Evolutionary conservation across 2,113 vertebrate species (phyloP).

Genomic region (Salvator merianae): DNA sequence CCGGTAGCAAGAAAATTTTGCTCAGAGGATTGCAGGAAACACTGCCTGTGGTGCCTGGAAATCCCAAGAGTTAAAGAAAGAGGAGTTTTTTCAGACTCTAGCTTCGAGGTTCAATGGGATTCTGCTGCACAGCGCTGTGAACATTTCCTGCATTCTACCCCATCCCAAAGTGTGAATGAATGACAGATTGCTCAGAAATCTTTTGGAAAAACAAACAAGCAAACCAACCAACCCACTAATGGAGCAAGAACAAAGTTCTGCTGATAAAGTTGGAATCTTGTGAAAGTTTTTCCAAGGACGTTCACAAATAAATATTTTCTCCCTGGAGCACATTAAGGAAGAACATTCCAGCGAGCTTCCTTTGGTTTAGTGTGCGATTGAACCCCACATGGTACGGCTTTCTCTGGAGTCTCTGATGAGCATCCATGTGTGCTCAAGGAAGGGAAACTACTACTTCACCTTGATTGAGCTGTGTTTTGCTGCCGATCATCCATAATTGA

Average conservation of each 20-base stretch:
- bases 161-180: no score
- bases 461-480: conserved; percentile 49
- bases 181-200: no score
- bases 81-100: no score
- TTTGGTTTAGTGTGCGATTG: conserved; percentile 12
- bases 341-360: conserved; percentile 8
- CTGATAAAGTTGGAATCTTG: conserved; percentile 29
- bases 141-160: no score
- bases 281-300: conserved; percentile 59
- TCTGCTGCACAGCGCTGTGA: no score
- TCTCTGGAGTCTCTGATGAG: conserved; percentile 33
- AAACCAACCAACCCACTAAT: not conserved
- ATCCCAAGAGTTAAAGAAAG: no score
- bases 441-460: conserved; percentile 14
- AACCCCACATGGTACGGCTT: conserved; percentile 19
- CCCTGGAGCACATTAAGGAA: conserved; percentile 1
- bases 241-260: conserved; percentile 4
- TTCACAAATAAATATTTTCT: conserved; percentile 17
- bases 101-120: no score
- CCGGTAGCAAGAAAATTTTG: no score
- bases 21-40: no score
- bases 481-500: conserved; percentile 43
- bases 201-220: no score
- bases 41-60: no score
- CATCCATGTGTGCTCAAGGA: not conserved